Base-by-base conservation (phyloP, 2,113 vertebrate species). In the Fulica atra region DNA sequence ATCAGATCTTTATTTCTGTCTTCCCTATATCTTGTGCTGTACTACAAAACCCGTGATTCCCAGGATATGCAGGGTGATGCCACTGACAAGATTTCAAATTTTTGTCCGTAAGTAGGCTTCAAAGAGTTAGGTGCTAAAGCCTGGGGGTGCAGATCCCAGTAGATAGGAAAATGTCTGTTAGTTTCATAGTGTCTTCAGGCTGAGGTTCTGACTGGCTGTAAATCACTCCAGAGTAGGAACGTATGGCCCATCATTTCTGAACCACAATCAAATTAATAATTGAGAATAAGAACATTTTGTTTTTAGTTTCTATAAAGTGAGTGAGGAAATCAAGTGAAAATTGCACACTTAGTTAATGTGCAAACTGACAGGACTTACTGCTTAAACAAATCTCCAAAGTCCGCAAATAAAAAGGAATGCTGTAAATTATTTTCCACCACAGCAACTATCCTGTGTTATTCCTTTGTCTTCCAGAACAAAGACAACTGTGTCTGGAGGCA, bases 391-490 rank as follows among this genome's bases (percentile, higher is more conserved):
- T 70, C 16, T 80, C 31, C 40, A 7, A 85, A 80, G 25, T 42
- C 54, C 89, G 25, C 36, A 73, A 63, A 77, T 65, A 77, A 76
- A 80, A 74, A 70, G 10, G 17, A 80, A 65, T 12, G 13, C 23
- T 73, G 16, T 65, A 80, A 89, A 83, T 70, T 46, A 59, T 86
- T 86, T 91, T 88, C 51, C 56, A 63, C 38, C 28, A 64, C 18
- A 79, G n/a, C 4, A 36, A 28, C 28, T 89, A 31, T 28, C 13
- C 23, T 35, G 16, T 76, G n/a, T 44, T 76, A 31, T 15, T 77
- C n/a, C 70, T 89, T 91, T 89, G 54, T 92, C 21, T 90, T 82
- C 20, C 66, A 86, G 63, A 60, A 72, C n/a, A 94, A 96, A 48
- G 73, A 56, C 33, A 86, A 59, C 63, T 63, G 23, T 79, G 44